These are phyloP conservation scores for Silurus lanzhouensis DNA, from an alignment of 2,797 vertebrate species.

Conservation along the genomic window DNA sequence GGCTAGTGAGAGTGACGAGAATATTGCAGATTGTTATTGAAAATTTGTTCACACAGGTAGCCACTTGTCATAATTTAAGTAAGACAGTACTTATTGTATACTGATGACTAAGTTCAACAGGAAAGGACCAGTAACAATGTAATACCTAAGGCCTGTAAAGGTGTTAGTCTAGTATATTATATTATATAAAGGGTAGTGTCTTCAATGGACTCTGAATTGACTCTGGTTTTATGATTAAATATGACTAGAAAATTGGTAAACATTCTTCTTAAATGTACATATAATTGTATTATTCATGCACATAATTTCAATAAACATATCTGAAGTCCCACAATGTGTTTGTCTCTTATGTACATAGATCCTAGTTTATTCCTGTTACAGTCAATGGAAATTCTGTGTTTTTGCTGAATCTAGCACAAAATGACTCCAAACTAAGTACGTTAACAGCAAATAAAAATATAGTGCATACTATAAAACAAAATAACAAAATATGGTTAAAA, in stretches of 20 bases:
- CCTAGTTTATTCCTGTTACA: too few relatives aligned
- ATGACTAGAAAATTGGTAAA: neutral
- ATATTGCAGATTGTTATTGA: conserved; percentile 79
- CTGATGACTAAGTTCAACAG: neutral
- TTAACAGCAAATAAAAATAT: too few relatives aligned
- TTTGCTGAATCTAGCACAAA: too few relatives aligned
- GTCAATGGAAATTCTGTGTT: too few relatives aligned
- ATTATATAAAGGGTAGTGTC: neutral
- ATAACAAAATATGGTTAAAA: too few relatives aligned
- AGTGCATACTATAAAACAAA: too few relatives aligned
- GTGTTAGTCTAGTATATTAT: neutral
- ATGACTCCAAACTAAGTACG: too few relatives aligned
- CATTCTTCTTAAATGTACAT: neutral
- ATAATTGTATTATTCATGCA: neutral
- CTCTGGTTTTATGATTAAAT: neutral
- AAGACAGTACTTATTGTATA: neutral
- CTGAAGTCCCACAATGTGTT: neutral
- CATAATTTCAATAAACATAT: neutral
- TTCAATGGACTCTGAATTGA: neutral
- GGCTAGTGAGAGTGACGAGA: conserved; percentile 64
- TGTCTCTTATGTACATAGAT: neutral
- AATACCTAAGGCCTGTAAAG: neutral
- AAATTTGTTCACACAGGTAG: neutral
- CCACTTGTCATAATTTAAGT: neutral
- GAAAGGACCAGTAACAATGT: too few relatives aligned